phyloP scores from a whole-genome alignment of 2,113 vertebrate genomes.

The Barnardius zonarius region DNA sequence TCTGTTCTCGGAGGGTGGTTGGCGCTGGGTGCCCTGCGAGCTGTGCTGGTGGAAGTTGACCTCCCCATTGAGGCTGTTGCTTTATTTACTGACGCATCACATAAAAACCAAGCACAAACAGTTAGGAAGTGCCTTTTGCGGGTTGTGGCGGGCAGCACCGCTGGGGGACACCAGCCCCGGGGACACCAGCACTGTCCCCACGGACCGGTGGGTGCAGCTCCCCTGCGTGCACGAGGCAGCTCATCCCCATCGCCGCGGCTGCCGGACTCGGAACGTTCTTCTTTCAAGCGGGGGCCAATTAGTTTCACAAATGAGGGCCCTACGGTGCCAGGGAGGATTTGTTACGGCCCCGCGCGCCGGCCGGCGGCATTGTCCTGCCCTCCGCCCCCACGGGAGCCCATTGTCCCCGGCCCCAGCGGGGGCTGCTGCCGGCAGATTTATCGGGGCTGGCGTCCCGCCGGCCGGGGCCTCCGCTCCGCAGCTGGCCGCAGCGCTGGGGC shows the following conservation, averaged over 20 bases:
- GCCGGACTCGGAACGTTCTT: constrained; percentile 43
- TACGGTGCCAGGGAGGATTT: constrained; percentile 77
- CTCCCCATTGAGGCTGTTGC: accelerated
- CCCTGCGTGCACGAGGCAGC: background rate
- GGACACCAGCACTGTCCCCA: background rate
- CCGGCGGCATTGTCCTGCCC: constrained; percentile 76
- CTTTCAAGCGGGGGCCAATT: constrained; percentile 77
- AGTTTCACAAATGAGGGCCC: constrained; percentile 82
- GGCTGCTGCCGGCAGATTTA: constrained; percentile 74
- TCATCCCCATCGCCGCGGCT: background rate
- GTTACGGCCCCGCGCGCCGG: constrained; percentile 77
- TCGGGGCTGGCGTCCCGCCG: constrained; percentile 69
- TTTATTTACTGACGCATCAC: background rate
- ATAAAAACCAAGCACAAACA: too few relatives aligned
- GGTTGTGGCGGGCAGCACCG: background rate
- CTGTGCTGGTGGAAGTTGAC: accelerated
- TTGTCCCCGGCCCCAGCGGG: constrained; percentile 76
- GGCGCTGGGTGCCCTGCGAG: accelerated
- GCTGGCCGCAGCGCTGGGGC: constrained; percentile 76
- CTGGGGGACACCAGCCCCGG: background rate
- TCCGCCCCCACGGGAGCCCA: constrained; percentile 68
- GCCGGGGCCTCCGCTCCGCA: constrained; percentile 67
- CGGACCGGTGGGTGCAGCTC: too few relatives aligned
- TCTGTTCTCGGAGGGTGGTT: background rate
- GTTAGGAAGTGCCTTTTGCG: background rate